These are phyloP conservation scores for Dendrolimus pini DNA, from an alignment of 2,888 invertebrate species.

Conservation along the genomic window DNA sequence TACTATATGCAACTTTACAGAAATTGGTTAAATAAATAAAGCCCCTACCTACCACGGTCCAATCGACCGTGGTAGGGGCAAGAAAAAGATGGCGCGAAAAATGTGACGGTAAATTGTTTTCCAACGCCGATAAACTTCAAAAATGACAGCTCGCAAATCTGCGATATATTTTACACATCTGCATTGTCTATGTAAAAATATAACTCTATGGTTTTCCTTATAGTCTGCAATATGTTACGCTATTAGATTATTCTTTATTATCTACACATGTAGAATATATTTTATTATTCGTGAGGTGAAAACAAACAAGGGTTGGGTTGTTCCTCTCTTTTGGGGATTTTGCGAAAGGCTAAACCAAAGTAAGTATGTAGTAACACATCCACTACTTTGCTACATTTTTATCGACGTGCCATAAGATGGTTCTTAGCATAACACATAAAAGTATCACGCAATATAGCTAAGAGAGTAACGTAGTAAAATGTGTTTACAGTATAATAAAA, in stretches of 20 bases:
- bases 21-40: no score
- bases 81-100: no score
- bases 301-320: constrained; percentile 2
- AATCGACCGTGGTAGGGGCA: no score
- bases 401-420: background rate
- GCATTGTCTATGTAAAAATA: background rate
- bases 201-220: constrained; percentile 19
- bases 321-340: background rate
- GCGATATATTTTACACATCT: no score
- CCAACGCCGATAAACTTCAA: no score
- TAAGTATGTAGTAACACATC: background rate
- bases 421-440: background rate
- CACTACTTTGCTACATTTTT: background rate
- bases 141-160: no score
- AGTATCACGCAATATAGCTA: background rate
- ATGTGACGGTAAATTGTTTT: no score
- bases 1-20: no score
- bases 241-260: constrained; percentile 24
- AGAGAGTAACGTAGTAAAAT: background rate
- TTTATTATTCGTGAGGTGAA: constrained; percentile 5
- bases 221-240: constrained; percentile 20
- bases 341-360: background rate
- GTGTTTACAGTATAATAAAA: no score
- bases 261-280: constrained; percentile 2
- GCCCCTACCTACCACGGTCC: no score